These are phyloP conservation scores for Drosophila rhopaloa DNA, from an alignment of 1,140 invertebrate genomes.

Conservation along the genomic window DNA sequence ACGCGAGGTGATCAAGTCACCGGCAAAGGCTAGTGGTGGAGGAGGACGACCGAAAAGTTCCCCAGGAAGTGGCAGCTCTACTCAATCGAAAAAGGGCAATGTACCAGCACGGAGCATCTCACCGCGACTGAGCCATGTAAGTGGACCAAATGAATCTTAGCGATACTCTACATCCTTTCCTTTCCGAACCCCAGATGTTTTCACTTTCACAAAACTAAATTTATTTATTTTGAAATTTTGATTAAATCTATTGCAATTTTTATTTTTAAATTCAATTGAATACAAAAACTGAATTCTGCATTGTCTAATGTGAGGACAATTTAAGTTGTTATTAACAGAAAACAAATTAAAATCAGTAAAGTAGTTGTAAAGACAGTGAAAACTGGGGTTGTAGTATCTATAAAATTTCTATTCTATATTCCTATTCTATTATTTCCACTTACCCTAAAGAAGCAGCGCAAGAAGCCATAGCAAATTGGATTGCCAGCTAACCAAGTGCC, in stretches of 20 bases:
- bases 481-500: slow-evolving; percentile 55
- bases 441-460: slow-evolving; percentile 52
- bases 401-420: slow-evolving; percentile 2
- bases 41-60: not conserved
- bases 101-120: not conserved
- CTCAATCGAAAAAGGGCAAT: not conserved
- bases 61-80: not conserved
- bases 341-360: too few species aligned
- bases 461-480: slow-evolving; percentile 45
- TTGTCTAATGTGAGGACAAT: too few species aligned
- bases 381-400: not conserved
- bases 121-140: slow-evolving; percentile 10
- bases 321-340: too few species aligned
- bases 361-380: not conserved
- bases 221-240: not conserved
- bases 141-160: not conserved
- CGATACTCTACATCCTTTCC: not conserved
- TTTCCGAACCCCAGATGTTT: not conserved
- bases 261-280: too few species aligned
- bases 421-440: slow-evolving; percentile 10
- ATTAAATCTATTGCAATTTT: too few species aligned
- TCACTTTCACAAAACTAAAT: not conserved
- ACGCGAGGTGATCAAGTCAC: slow-evolving; percentile 1
- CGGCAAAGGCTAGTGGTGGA: not conserved
- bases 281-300: too few species aligned